These are phyloP conservation scores for Adineta ricciae DNA, from an alignment of 2,888 invertebrate genomes.

Conservation along the genomic window DNA sequence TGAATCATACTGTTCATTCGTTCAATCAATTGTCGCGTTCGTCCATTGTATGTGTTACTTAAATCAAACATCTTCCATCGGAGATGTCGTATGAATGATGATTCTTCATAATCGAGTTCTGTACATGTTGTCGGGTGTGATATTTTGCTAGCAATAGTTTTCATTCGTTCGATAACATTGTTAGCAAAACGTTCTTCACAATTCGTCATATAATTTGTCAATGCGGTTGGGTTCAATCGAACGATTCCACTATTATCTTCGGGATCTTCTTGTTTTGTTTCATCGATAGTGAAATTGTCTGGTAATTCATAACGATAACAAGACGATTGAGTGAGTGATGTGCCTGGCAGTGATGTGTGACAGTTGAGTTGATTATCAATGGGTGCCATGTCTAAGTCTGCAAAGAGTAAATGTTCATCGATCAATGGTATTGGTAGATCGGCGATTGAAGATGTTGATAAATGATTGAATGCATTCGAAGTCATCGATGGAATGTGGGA, in stretches of 20 bases:
- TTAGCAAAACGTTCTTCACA: background rate
- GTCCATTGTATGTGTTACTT: background rate
- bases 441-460: background rate
- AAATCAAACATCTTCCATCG: constrained; percentile 19
- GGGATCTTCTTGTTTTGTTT: background rate
- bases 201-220: constrained; percentile 14
- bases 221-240: background rate
- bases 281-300: background rate
- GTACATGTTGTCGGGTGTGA: background rate
- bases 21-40: constrained; percentile 1
- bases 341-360: background rate
- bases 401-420: background rate
- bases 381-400: background rate
- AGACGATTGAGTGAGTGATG: background rate
- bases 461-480: background rate
- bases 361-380: background rate
- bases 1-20: background rate
- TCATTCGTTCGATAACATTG: background rate
- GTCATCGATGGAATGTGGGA: background rate
- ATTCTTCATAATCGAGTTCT: constrained; percentile 4
- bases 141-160: background rate
- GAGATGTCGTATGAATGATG: constrained; percentile 6
- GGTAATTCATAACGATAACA: background rate
- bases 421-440: background rate
- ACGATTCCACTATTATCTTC: background rate